Percentiles rank a stretch among this genome's conserved stretches.
Conservation (phyloP, 2,888 invertebrate species). For the Amphimallon solstitiale region DNA sequence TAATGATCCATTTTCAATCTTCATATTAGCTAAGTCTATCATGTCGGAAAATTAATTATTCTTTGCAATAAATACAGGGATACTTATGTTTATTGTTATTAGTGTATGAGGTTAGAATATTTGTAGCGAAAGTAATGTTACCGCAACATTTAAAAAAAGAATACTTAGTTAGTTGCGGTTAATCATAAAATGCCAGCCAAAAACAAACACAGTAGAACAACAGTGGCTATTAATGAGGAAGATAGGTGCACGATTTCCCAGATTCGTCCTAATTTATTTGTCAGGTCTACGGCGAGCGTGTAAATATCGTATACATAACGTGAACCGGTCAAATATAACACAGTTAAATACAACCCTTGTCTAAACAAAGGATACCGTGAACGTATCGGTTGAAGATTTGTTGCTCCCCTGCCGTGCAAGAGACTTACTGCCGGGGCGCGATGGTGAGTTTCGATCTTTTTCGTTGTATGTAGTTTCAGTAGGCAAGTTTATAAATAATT, state of each 20-base stretch:
- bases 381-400: slow-evolving; percentile 54
- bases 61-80: too few species aligned
- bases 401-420: slow-evolving; percentile 44
- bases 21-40: too few species aligned
- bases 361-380: slow-evolving; percentile 55
- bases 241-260: slow-evolving; percentile 4
- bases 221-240: slow-evolving; percentile 9
- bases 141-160: too few species aligned
- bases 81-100: too few species aligned
- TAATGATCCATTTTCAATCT: too few species aligned
- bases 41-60: too few species aligned
- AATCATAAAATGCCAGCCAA: background rate
- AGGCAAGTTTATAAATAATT: slow-evolving; percentile 31
- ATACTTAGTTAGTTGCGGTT: too few species aligned
- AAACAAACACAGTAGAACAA: background rate
- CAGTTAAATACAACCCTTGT: slow-evolving; percentile 56
- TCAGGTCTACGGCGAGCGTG: slow-evolving; percentile 45
- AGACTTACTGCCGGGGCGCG: slow-evolving; percentile 33
- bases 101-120: too few species aligned
- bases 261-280: slow-evolving; percentile 55
- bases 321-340: slow-evolving; percentile 58
- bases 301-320: slow-evolving; percentile 49
- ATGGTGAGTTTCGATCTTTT: slow-evolving; percentile 20
- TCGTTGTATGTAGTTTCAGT: slow-evolving; percentile 13
- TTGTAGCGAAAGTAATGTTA: too few species aligned